These are phyloP conservation scores for Tetranychus urticae DNA, from an alignment of 1,140 invertebrate species.

Conservation along the genomic window DNA sequence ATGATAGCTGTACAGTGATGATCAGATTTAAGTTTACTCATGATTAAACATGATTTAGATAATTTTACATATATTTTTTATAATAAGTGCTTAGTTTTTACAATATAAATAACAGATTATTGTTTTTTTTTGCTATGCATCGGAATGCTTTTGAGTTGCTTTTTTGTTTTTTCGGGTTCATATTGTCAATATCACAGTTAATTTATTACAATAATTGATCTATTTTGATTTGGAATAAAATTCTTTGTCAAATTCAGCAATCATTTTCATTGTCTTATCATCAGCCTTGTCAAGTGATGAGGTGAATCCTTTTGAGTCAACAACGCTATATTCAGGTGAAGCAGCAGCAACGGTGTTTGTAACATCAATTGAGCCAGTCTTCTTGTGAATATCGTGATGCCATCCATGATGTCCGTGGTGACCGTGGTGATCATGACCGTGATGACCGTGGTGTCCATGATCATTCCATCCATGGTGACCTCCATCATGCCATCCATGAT, in stretches of 20 bases:
- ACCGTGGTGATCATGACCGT: not conserved
- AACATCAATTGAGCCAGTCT: not conserved
- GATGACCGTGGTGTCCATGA: not conserved
- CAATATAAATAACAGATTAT: too few species aligned
- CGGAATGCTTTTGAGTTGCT: too few species aligned
- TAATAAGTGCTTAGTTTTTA: too few species aligned
- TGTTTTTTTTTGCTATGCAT: too few species aligned
- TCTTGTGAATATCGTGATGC: not conserved
- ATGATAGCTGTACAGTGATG: too few species aligned
- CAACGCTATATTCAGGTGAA: not conserved
- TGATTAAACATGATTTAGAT: too few species aligned
- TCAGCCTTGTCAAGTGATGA: constrained; percentile 23
- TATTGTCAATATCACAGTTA: too few species aligned
- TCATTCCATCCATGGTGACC: not conserved
- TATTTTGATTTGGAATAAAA: not conserved
- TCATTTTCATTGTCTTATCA: constrained; percentile 32
- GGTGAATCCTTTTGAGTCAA: constrained; percentile 10
- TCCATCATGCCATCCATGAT: not conserved
- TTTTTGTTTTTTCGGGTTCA: too few species aligned
- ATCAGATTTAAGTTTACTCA: too few species aligned
- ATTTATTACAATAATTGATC: not conserved
- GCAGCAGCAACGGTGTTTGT: too few species aligned
- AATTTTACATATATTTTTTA: too few species aligned
- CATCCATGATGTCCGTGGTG: not conserved
- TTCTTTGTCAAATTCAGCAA: constrained; percentile 39